Evolutionary conservation across 2,113 vertebrate genomes (phyloP), one percentile per base, ranked within the genome.

Genomic region (Tupaia chinensis): DNA sequence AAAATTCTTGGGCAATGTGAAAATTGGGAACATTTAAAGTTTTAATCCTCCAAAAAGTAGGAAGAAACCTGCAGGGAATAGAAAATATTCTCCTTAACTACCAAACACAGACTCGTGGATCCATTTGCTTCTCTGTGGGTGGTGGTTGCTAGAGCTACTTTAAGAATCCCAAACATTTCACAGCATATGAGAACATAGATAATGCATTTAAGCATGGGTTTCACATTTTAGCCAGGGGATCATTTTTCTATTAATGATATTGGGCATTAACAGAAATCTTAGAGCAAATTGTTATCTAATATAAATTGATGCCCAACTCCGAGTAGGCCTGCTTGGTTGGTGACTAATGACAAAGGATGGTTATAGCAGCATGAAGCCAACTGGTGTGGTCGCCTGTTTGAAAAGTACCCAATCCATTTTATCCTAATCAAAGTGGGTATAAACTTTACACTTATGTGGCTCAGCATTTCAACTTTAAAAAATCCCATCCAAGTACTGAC

Each of bases 161-260:
- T 44, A 88, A 95, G 74, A 94, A 94, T 83, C 73, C 58, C 25
- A 93, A 73, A 87, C 13, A 70, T 91, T 93, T 73, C 34, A 91
- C 22, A 60, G 58, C 70, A 0, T 72, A 29, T 66, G 76, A 80
- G 76, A 87, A 69, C 19, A 80, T 0, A 61, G 16, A 82, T 29
- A 86, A 69, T 87, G 53, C 7, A 20, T 78, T 76, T 89, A 76
- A 91, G 56, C 70, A 84, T 34, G n/a, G 68, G 32, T 72, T 73
- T 87, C 65, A n/a, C 27, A 87, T 79, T 92, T 74, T 74, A 93
- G 53, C 29, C 53, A 0, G 22, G 61, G 29, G 53, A 85, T 76
- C 19, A 25, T 76, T 84, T 88, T 93, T 74, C 58, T 91, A 85
- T 61, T 29, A 95, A 78, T 89, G 16, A 60, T 70, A 87, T 27